Conservation (phyloP, 2,797 vertebrate genomes). For the Mustela erminea region DNA sequence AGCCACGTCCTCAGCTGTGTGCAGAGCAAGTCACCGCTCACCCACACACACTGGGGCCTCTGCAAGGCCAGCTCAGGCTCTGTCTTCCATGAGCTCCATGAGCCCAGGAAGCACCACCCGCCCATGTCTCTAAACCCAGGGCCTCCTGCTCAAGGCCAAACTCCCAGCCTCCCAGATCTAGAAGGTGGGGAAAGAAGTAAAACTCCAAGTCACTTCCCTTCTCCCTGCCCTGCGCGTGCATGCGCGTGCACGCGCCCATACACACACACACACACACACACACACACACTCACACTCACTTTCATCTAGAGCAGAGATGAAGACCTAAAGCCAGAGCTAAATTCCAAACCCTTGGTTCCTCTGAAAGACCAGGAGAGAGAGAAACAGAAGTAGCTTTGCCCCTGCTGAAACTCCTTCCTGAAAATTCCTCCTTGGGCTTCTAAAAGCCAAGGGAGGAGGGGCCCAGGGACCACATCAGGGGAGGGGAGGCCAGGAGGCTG, state of each 20-base stretch:
- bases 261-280: too few relatives aligned
- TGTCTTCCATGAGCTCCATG: neutral
- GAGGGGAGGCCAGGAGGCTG: neutral
- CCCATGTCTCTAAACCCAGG: neutral
- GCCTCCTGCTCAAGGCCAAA: neutral
- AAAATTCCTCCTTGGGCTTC: neutral
- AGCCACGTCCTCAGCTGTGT: conserved; percentile 59
- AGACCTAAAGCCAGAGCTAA: neutral
- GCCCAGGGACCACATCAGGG: too few relatives aligned
- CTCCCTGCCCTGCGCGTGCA: too few relatives aligned
- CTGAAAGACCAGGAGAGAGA: neutral
- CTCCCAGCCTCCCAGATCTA: neutral
- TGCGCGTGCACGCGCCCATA: too few relatives aligned
- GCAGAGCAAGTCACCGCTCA: neutral
- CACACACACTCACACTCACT: neutral
- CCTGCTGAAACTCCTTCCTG: neutral
- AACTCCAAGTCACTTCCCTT: neutral
- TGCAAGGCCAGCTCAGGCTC: neutral
- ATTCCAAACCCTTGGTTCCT: neutral
- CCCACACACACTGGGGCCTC: neutral
- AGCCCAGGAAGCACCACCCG: neutral
- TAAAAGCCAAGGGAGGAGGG: neutral
- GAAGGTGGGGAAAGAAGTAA: neutral
- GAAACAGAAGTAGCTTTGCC: neutral
- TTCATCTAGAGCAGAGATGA: neutral